A percentile compares a stretch with the other conserved stretches of the same genome.
Conservation (phyloP, 2,888 invertebrate genomes). For the Acholoe squamosa region DNA sequence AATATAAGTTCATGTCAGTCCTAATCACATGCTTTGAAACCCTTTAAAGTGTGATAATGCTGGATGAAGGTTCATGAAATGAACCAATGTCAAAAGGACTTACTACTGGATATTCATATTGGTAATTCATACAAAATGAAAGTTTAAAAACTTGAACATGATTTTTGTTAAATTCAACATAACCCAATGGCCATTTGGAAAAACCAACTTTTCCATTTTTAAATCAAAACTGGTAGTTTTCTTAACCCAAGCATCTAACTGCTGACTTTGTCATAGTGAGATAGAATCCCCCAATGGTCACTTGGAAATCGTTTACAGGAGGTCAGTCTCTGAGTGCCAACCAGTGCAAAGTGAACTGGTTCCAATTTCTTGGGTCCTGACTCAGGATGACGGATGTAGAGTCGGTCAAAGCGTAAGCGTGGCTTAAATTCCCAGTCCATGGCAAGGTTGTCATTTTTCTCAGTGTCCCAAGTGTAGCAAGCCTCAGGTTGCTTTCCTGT, state of each 20-base stretch:
- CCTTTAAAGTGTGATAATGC: too few species aligned
- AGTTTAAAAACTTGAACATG: too few species aligned
- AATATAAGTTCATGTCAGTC: too few species aligned
- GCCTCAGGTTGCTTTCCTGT: slow-evolving; percentile 85
- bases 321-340: slow-evolving; percentile 85
- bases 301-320: slow-evolving; percentile 85
- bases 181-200: too few species aligned
- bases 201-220: too few species aligned
- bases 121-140: too few species aligned
- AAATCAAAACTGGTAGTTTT: too few species aligned
- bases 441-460: slow-evolving; percentile 86
- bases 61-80: too few species aligned
- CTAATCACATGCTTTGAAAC: too few species aligned
- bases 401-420: slow-evolving; percentile 86
- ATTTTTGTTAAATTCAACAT: too few species aligned
- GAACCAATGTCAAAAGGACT: too few species aligned
- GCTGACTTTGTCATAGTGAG: slow-evolving; percentile 76
- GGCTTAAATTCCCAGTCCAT: slow-evolving; percentile 79
- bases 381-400: slow-evolving; percentile 83
- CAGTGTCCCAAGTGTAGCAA: slow-evolving; percentile 86
- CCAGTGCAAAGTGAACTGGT: slow-evolving; percentile 85
- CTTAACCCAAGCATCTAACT: neutral
- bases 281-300: slow-evolving; percentile 86
- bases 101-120: too few species aligned
- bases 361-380: slow-evolving; percentile 72